These are phyloP conservation scores for Spinus olivaceus DNA, from an alignment of 2,797 vertebrate species.

Conservation along the genomic window DNA sequence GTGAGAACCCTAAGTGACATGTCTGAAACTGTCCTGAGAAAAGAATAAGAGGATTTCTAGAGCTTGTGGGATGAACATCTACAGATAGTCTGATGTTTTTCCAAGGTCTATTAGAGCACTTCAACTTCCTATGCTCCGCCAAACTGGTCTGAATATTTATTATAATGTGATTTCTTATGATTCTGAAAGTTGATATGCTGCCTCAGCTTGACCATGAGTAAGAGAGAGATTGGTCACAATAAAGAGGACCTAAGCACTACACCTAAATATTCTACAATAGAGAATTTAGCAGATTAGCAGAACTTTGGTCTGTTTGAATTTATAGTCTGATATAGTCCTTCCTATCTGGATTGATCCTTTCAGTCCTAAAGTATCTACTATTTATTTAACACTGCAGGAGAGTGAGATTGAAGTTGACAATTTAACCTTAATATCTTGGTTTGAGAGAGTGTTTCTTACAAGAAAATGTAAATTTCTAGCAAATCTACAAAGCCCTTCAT, in stretches of 20 bases:
- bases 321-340: neutral
- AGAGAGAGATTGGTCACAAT: neutral
- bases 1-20: neutral
- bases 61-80: neutral
- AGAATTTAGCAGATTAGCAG: neutral
- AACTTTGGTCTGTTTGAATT: neutral
- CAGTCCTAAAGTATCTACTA: neutral
- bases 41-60: neutral
- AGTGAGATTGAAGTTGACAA: neutral
- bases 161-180: neutral
- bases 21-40: neutral
- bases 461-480: neutral
- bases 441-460: neutral
- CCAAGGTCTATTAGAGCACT: neutral
- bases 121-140: neutral
- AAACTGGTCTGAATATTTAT: neutral
- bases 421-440: neutral
- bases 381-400: neutral
- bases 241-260: neutral
- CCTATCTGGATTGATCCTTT: neutral
- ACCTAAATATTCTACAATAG: neutral
- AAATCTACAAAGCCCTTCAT: neutral
- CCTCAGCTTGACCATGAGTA: neutral
- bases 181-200: neutral
- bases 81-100: neutral